Base-by-base conservation (phyloP, 2,113 vertebrate species). In the Uria lomvia region DNA sequence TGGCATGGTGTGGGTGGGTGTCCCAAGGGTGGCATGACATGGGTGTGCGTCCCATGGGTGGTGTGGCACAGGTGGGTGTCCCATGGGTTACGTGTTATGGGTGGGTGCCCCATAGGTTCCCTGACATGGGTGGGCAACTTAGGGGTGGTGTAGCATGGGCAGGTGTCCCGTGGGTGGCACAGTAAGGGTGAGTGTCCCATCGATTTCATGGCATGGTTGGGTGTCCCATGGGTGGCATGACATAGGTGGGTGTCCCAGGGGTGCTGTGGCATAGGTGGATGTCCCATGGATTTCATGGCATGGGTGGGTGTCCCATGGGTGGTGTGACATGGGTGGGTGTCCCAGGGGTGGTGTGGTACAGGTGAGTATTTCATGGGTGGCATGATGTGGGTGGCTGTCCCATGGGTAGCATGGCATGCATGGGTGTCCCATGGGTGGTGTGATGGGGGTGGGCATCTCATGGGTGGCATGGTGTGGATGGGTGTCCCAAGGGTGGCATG, bases 111-210 rank as follows among this genome's bases (percentile, higher is more conserved):
- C 15, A 13, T 19, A 9, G 30, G 12, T 43, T 34, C 10, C 19
- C 4, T 3, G 6, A 2, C 2, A 1, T 50, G 21, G 21, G 36
- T 15, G 29, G n/a, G 29, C 11, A 8, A 24, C 56, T 27, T 11
- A 5, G 0, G 11, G 56, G 15, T 38, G 27, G 4, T 22, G 56
- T 58, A 30, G 14, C 8, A 4, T 7, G 27, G 18, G 34, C 24
- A 23, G 47, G 34, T 15, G 23, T 27, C 71, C 71, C 12, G 15
- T 22, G 27, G 50, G 36, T 55, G 65, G 40, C 40, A n/a, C 3
- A 3, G 4, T 10, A 3, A 32, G 27, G 20, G 27, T 23, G 27
- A 14, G 20, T 14, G 15, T 49, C 56, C 34, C 19, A 7, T 1
- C 8, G 42, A 18, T 34, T 42, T 2, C 5, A 5, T 5, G 3